phyloP scores from a whole-genome alignment of 1,140 invertebrate species.

The Leptinotarsa texana region DNA sequence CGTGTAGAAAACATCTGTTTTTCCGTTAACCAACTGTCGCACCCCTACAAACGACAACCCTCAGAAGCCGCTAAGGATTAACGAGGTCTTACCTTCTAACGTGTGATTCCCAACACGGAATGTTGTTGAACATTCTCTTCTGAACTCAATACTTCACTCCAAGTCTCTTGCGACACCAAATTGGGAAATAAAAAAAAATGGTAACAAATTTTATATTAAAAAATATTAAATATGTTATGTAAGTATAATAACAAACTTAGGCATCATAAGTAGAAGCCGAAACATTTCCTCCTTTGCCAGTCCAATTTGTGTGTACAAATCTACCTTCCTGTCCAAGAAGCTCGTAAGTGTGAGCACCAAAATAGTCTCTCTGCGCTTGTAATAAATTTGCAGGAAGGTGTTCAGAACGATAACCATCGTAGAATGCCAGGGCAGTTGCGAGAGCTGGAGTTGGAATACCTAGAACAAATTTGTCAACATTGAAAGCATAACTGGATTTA shows the following conservation, averaged over 20 bases:
- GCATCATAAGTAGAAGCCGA: slow-evolving; percentile 94
- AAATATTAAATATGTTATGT: too few relatives aligned
- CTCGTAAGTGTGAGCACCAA: slow-evolving; percentile 99
- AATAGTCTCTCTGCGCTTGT: slow-evolving; percentile 97
- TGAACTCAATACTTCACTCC: too few relatives aligned
- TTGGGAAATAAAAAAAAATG: too few relatives aligned
- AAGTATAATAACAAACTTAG: slow-evolving; percentile 55
- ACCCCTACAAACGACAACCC: too few relatives aligned
- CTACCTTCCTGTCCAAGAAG: slow-evolving; percentile 82
- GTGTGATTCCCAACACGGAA: too few relatives aligned
- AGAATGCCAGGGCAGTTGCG: slow-evolving; percentile 93
- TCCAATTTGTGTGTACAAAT: slow-evolving; percentile 98
- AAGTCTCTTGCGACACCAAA: too few relatives aligned
- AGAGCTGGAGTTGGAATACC: slow-evolving; percentile 94
- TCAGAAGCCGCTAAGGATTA: too few relatives aligned
- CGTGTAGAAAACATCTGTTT: too few relatives aligned
- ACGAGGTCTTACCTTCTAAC: too few relatives aligned
- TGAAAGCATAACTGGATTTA: neutral
- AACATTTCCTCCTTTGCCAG: slow-evolving; percentile 94
- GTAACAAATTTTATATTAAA: too few relatives aligned
- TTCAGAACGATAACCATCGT: slow-evolving; percentile 82
- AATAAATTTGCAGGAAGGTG: slow-evolving; percentile 54
- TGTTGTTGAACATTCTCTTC: too few relatives aligned
- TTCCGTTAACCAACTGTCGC: too few relatives aligned
- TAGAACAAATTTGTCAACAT: slow-evolving; percentile 53